Base-by-base conservation (phyloP, 2,888 invertebrate species). In the Euphydryas editha region DNA sequence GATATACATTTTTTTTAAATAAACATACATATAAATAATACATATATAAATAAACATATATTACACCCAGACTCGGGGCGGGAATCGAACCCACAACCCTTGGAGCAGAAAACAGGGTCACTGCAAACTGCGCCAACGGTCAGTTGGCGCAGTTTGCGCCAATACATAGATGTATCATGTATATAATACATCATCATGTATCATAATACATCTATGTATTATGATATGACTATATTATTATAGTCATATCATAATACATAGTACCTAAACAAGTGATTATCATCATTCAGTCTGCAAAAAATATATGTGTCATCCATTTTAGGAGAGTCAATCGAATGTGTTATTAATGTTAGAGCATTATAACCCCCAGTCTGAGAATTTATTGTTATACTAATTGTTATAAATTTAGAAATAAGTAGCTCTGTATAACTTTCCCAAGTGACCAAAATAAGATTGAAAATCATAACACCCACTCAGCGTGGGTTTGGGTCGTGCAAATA, bases 401-500 rank as follows among this genome's bases (percentile, higher is more conserved):
- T 59, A 62, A 46, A 58, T 61, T 46, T 59, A 51, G 46, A 62
- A 55, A 59, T 56, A 66, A 57, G 56, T 60, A 37, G 62, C n/a
- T 55, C 57, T 61, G 39, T 47, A 18, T 60, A 51, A 51, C 59
- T 56, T 58, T 20, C 36, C 51, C 56, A 57, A 65, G 59, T 57
- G 17, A 42, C 56, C 57, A 65, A 69, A 69, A 54, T 62, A 51
- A 72, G 65, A 62, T 65, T 67, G 70, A 68, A 67, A 67, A 62
- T 67, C 63, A 60, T 66, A 57, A 70, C 85, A 79, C 87, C 84
- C 79, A 87, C 88, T 69, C 72, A 59, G 85, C 83, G 87, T 89
- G 86, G 88, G 90, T 73, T 81, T 81, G 80, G 80, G 81, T 82
- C 81, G 82, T 59, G 82, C 81, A 89, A 90, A 91, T 87, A 88